Evolutionary conservation across 2,888 invertebrate genomes (phyloP).

Genomic region (Drosophila anomalipes): DNA sequence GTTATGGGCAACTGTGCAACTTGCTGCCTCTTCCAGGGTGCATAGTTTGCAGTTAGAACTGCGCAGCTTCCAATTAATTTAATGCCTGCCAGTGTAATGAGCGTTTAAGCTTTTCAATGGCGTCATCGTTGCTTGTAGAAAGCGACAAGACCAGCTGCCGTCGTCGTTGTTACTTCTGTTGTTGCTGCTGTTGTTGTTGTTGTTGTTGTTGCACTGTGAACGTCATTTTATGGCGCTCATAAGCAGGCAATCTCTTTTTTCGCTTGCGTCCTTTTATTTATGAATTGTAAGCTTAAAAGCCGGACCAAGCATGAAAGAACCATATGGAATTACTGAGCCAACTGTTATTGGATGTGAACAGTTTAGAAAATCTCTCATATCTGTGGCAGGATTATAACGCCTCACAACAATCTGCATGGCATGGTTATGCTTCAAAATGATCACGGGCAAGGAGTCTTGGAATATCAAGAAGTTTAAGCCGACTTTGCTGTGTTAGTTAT

Average conservation of each 20-base stretch:
- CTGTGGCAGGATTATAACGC: constrained; percentile 34
- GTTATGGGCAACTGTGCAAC: constrained; percentile 45
- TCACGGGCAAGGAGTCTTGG: neutral
- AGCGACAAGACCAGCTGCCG: constrained; percentile 51
- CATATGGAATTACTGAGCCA: constrained; percentile 36
- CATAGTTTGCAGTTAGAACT: constrained; percentile 66
- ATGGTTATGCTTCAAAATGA: constrained; percentile 1
- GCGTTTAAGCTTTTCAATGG: constrained; percentile 77
- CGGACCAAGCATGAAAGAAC: constrained; percentile 28
- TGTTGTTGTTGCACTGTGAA: constrained; percentile 22
- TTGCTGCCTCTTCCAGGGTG: constrained; percentile 39
- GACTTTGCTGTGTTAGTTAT: neutral
- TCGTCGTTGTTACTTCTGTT: constrained; percentile 17
- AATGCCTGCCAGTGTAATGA: constrained; percentile 81
- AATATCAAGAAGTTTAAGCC: neutral
- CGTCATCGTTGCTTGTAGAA: constrained; percentile 54
- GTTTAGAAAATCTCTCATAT: constrained; percentile 23
- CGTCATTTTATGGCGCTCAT: constrained; percentile 59
- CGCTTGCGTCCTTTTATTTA: constrained; percentile 50
- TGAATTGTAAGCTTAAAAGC: constrained; percentile 60
- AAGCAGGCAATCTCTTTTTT: constrained; percentile 52
- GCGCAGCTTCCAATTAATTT: constrained; percentile 79
- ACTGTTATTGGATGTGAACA: constrained; percentile 29
- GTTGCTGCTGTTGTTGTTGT: constrained; percentile 6
- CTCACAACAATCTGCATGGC: neutral